phyloP scores from a whole-genome alignment of 2,113 vertebrate species.

The Aspidoscelis tigris region DNA sequence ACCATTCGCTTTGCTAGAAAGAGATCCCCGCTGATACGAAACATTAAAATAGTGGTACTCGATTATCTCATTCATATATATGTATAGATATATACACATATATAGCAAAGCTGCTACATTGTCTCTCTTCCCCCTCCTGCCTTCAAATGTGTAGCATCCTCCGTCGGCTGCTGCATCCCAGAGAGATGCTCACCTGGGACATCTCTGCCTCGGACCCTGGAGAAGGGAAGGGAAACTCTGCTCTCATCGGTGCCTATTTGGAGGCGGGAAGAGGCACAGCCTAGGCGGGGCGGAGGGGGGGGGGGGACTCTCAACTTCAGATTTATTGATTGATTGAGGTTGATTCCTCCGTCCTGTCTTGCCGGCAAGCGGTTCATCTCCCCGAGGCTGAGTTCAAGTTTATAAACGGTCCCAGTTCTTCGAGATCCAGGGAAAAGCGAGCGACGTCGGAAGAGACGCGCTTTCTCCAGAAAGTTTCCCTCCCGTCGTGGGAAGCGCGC shows the following conservation, averaged over 20 bases:
- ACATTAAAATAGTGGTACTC: background rate
- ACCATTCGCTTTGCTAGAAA: conserved; percentile 32
- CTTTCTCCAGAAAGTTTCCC: background rate
- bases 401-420: too few species aligned
- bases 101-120: background rate
- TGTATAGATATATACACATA: background rate
- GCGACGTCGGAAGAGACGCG: background rate
- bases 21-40: too few species aligned
- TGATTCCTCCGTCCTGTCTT: background rate
- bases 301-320: background rate
- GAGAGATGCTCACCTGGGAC: background rate
- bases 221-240: background rate
- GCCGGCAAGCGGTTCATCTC: background rate
- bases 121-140: too few species aligned
- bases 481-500: background rate
- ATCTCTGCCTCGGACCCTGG: background rate
- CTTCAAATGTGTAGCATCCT: background rate
- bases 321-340: too few species aligned
- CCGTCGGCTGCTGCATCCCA: background rate
- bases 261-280: background rate
- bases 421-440: background rate
- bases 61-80: conserved; percentile 35
- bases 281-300: background rate
- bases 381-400: background rate
- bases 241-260: background rate